Evolutionary conservation across 2,888 invertebrate species (phyloP).

Genomic region (Coleophora flavipennella): DNA sequence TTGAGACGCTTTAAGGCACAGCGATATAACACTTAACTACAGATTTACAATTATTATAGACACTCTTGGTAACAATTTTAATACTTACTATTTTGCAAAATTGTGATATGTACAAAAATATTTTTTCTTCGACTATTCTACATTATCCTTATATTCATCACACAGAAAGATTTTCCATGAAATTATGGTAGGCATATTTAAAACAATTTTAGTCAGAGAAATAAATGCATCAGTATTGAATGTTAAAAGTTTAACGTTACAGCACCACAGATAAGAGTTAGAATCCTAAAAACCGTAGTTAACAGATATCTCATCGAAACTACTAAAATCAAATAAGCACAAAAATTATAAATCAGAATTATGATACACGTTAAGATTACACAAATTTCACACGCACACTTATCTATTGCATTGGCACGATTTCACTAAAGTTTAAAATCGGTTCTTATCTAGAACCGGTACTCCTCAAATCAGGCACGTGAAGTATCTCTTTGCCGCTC

Average conservation of each 20-base stretch:
- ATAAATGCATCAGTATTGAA: no score
- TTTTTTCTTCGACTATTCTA: conserved; percentile 30
- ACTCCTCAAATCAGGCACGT: conserved; percentile 66
- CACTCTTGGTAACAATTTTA: conserved; percentile 65
- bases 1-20: conserved; percentile 71
- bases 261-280: no score
- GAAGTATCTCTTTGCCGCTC: conserved; percentile 60
- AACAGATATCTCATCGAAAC: no score
- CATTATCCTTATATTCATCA: no score
- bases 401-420: conserved; percentile 40
- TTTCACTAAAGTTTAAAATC: conserved; percentile 39
- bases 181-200: no score
- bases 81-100: conserved; percentile 42
- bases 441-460: conserved; percentile 63
- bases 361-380: conserved; percentile 11
- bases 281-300: no score
- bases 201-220: no score
- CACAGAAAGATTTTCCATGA: no score
- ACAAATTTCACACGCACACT: conserved; percentile 5
- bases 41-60: conserved; percentile 39
- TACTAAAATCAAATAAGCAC: no score
- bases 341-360: conserved; percentile 11
- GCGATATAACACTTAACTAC: conserved; percentile 64
- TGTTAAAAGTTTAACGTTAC: no score
- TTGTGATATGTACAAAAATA: conserved; percentile 73